Base-by-base conservation (phyloP, 2,797 vertebrate species). In the Eidolon dupreanum region DNA sequence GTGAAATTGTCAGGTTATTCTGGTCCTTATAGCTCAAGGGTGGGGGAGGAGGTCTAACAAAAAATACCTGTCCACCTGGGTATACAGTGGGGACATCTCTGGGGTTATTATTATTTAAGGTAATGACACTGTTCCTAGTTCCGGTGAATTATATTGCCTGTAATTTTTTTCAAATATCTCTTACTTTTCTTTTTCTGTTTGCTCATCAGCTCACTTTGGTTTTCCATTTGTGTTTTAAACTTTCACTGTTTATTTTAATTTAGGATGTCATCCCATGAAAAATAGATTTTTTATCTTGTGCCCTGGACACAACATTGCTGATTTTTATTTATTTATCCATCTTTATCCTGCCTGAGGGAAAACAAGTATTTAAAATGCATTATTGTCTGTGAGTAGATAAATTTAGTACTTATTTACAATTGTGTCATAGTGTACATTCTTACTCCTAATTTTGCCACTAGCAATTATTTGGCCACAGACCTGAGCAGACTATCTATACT, bases 161-260 rank as follows among this genome's bases (percentile, higher is more conserved):
- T 43, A 77, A 68, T 16, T 82, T 84, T 77, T 70, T 13, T 51
- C 15, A 85, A 78, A 70, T 12, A 15, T 36, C 28, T 82, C 16
- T 61, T 61, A 26, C 17, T 68, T 68, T 68, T 68, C 24, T 17
- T 65, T 70, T 83, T 82, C 55, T 91, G 55, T 93, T 96, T 95
- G 65, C 31, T 89, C 22, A 73, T 96, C 74, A 95, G 33, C 33
- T 81, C 70, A 73, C 92, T 82, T 87, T 57, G 68, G 26, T 68
- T 24, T 93, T 43, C 79, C 82, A 55, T 90, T 94, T 98, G 92
- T 95, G 57, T 86, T 95, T 94, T 93, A 90, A 91, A 61, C 94
- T 49, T 79, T 95, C 10, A 38, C 71, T 93, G 55, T 91, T 96
- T 94, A 93, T 96, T 97, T 96, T 96, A 93, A 98, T 97, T 97